Evolutionary conservation across 2,797 vertebrate species (phyloP), one percentile per base, ranked within the genome.

Genomic region (Hydrocynus forskahlii): DNA sequence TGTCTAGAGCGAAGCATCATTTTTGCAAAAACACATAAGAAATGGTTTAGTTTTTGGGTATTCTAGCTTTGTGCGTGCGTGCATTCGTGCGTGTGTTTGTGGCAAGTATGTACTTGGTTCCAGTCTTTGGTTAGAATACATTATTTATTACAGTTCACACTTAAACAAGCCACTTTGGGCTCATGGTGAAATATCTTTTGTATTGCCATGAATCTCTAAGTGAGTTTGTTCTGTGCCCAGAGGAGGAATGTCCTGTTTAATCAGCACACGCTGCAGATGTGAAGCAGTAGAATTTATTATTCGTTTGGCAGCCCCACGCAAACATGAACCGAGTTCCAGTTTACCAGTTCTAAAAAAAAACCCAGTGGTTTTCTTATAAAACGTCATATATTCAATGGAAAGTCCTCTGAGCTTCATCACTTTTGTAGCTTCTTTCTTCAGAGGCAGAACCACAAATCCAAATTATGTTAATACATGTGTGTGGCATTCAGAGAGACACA

Each of bases 101-200:
- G 35, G 23, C 40, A 17, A 6, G 40, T 70, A 23, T 48, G 60
- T 35, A 60, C 35, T 60, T 45, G 29, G 40, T 68, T 75, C 38
- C 72, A 7, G 38, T 21, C 14, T 35, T 12, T 10, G 50, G 52
- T 38, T 50, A 23, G 5, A 50, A 6, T 81, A 68, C 52, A 60
- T 68, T 50, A 75, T 75, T 81, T 80, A 80, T 74, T 74, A 29
- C 14, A 2, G 9, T 45, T 66, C 25, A 54, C 38, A 52, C 70
- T 29, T 66, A 25, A 66, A 55, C 23, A 5, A 23, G 78, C 21
- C 38, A 67, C 62, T 64, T 25, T 16, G 25, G 60, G 43, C 70
- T 16, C 16, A 40, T 62, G 25, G 19, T 43, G 48, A 25, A 54
- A 23, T 79, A 59, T 19, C 59, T n/a, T 68, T 19, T 12, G 16